Evolutionary conservation across 1,140 invertebrate species (phyloP).

Genomic region (Platyscapa corneri): DNA sequence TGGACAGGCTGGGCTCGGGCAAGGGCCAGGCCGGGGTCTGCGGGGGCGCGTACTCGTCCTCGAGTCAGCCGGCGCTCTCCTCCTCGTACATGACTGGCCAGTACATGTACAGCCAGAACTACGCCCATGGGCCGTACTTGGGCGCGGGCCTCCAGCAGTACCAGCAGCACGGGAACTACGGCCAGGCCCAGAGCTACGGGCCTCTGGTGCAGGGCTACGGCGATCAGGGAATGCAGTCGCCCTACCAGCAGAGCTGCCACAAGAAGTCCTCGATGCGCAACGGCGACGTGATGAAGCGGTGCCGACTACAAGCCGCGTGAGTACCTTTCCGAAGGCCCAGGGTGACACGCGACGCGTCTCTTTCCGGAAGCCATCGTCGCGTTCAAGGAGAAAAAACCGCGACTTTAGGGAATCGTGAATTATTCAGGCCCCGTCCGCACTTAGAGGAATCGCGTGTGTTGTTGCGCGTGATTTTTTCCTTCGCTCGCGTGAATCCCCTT

Average conservation of each 20-base stretch:
- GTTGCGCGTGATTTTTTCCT: too few species aligned
- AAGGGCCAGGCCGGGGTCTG: conserved; percentile 28
- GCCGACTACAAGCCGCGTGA: conserved; percentile 81
- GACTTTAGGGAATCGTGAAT: too few species aligned
- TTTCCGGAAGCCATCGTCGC: too few species aligned
- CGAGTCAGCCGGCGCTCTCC: conserved; percentile 62
- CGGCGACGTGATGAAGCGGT: conserved; percentile 81
- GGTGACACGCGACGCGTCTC: too few species aligned
- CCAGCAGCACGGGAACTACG: conserved; percentile 68
- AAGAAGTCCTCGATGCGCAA: conserved; percentile 82
- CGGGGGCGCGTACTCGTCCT: not conserved
- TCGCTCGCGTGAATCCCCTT: too few species aligned
- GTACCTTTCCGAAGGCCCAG: conserved; percentile 57
- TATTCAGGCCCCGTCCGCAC: too few species aligned
- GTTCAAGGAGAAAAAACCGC: too few species aligned
- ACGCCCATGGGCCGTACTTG: conserved; percentile 64
- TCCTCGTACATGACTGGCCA: conserved; percentile 73
- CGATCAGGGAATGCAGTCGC: conserved; percentile 64
- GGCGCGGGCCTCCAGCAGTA: conserved; percentile 64
- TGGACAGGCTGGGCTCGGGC: conserved; percentile 72
- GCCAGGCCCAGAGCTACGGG: conserved; percentile 66
- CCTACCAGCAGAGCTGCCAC: conserved; percentile 76
- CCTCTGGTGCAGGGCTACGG: conserved; percentile 67
- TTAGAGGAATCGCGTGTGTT: too few species aligned
- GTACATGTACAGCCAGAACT: conserved; percentile 77